phyloP scores from a whole-genome alignment of 2,797 vertebrate species.

The Falco naumanni region DNA sequence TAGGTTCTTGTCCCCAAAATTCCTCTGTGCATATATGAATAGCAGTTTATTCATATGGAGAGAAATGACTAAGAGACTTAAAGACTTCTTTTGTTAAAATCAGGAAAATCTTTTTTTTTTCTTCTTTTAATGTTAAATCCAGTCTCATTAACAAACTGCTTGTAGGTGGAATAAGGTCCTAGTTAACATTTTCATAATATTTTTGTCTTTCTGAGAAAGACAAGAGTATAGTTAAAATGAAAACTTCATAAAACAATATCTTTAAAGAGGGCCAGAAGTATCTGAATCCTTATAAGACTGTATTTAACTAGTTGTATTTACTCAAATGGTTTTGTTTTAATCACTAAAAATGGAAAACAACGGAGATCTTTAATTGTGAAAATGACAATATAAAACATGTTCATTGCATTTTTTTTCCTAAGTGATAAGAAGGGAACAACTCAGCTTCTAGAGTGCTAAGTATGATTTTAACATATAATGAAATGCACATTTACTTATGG shows the following conservation, averaged over 20 bases:
- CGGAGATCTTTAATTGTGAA: neutral
- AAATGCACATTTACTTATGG: neutral
- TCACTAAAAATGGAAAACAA: constrained; percentile 15
- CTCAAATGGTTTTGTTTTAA: neutral
- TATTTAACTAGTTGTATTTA: neutral
- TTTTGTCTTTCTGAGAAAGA: neutral
- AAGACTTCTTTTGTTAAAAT: neutral
- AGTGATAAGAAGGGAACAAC: neutral
- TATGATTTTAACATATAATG: constrained; percentile 17
- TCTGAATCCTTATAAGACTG: neutral
- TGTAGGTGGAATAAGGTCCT: neutral
- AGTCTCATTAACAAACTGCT: neutral
- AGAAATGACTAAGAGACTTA: neutral
- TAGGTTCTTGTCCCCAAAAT: neutral
- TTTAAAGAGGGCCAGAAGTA: neutral
- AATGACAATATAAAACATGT: neutral
- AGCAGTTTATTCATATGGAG: neutral
- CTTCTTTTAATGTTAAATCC: neutral
- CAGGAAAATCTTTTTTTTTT: accelerated
- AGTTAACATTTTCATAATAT: neutral
- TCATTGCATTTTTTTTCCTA: neutral
- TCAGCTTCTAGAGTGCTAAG: neutral
- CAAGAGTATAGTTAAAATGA: neutral
- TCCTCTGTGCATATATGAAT: neutral
- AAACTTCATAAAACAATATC: neutral